These are phyloP conservation scores for Lordiphosa fenestrarum DNA, from an alignment of 2,888 invertebrate genomes.

Conservation along the genomic window DNA sequence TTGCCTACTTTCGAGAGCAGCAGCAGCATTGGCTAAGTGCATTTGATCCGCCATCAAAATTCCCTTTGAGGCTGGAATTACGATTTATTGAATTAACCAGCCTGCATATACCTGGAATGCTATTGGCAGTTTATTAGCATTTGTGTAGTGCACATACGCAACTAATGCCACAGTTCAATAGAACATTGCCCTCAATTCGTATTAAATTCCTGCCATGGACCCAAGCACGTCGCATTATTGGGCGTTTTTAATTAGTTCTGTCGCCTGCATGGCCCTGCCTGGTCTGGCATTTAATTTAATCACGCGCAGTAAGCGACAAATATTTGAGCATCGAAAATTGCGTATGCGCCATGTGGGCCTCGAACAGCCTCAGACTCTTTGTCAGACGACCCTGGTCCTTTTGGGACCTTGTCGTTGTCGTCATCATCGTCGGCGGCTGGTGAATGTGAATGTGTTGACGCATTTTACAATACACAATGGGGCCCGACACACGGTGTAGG, in stretches of 20 bases:
- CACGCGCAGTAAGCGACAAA: conserved; percentile 69
- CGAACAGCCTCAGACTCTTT: conserved; percentile 11
- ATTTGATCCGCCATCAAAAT: conserved; percentile 57
- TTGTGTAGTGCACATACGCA: conserved; percentile 12
- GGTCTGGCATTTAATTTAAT: conserved; percentile 64
- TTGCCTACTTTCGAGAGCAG: conserved; percentile 44
- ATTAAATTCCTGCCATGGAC: conserved; percentile 34
- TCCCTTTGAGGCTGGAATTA: conserved; percentile 45
- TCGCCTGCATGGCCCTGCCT: conserved; percentile 41
- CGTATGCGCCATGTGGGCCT: conserved; percentile 60
- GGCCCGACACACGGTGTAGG: conserved; percentile 41
- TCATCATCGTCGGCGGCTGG: conserved; percentile 30
- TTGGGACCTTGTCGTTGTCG: conserved; percentile 6
- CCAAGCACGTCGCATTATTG: conserved; percentile 48
- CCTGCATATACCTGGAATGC: conserved; percentile 24
- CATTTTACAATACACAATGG: conserved; percentile 70
- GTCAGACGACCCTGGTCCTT: conserved; percentile 25
- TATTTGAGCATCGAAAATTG: conserved; percentile 69
- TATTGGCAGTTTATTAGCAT: conserved; percentile 34
- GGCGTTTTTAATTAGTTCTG: conserved; percentile 68
- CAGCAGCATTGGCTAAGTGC: conserved; percentile 63
- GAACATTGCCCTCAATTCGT: conserved; percentile 46
- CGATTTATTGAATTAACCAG: conserved; percentile 64
- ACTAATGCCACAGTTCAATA: conserved; percentile 24
- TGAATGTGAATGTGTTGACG: conserved; percentile 71